Percentiles rank a stretch among this genome's conserved stretches.
Conservation (phyloP, 2,113 vertebrate species). For the Mustela nigripes region DNA sequence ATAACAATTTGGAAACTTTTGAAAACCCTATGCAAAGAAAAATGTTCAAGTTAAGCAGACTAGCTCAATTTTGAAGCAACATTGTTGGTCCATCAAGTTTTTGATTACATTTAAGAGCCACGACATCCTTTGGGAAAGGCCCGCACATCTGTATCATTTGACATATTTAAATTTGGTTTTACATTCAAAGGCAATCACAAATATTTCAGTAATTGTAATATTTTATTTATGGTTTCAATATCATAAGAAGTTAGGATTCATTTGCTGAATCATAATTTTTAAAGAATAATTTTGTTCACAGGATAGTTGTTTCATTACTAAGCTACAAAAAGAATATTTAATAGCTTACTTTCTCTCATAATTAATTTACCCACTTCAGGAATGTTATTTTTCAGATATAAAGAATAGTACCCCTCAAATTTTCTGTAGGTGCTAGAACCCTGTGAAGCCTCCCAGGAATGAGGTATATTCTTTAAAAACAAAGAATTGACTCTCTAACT, state of each 20-base stretch:
- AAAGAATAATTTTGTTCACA: constrained; percentile 42
- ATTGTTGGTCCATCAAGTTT: background rate
- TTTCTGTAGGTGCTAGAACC: background rate
- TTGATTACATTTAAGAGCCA: background rate
- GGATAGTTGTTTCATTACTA: constrained; percentile 44
- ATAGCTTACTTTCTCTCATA: constrained; percentile 38
- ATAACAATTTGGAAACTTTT: background rate
- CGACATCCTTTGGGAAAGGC: background rate
- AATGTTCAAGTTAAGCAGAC: background rate
- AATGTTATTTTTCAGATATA: constrained; percentile 44
- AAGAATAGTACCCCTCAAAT: background rate
- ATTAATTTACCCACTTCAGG: constrained; percentile 38
- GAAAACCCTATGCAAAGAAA: background rate
- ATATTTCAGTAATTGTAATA: constrained; percentile 22
- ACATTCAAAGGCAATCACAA: constrained; percentile 5
- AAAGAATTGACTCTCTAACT: background rate
- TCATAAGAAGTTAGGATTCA: background rate
- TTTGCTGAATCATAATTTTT: constrained; percentile 54
- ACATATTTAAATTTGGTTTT: background rate
- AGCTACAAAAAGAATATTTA: constrained; percentile 43
- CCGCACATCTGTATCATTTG: background rate
- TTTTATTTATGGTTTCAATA: constrained; percentile 50
- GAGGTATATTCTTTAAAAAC: background rate
- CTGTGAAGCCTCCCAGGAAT: background rate
- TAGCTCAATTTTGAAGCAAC: background rate